Evolutionary conservation across 2,888 invertebrate genomes (phyloP), one percentile per base, ranked within the genome.

Genomic region (Drosophila kanekoi): DNA sequence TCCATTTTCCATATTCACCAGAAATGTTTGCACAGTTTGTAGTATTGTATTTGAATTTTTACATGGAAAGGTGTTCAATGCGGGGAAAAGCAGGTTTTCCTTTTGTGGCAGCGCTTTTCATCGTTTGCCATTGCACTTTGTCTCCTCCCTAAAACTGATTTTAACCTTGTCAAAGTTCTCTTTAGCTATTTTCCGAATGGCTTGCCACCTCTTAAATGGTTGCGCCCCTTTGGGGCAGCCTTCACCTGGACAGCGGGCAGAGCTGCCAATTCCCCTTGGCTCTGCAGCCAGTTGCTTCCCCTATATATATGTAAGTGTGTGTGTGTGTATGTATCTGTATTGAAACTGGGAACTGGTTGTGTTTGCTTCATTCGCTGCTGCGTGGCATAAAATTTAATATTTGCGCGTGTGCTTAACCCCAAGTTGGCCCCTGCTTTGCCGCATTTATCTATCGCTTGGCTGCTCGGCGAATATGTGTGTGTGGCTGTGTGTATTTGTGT

Each of bases 331-430:
- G 18, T 57, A 11, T 51, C 8, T 43, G 18, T 53, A 41, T 35
- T 44, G 32, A 1, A 54, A 45, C 45, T 73, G 47, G 32, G 18
- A 61, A 62, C 61, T 62, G 61, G 23, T 54, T 62, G 44, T 53
- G 63, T 53, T 62, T 57, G 47, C 63, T 70, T 60, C 47, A 56
- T 77, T 63, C 57, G 57, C 35, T 54, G 48, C 38, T 70, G 32
- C 66, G 47, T 67, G 77, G 87, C 84, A 79, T 81, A 77, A 81
- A 84, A 87, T 84, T 79, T 84, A 81, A 84, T 87, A 85, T 87
- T 83, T 87, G 83, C 81, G 79, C 87, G 84, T 81, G 81, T 77
- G 78, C 83, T 77, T 77, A 77, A 56, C 69, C 81, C 80, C 63
- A 54, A 76, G 41, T 32, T 47, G 44, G 59, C 23, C 48, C 48